Evolutionary conservation across 2,888 invertebrate genomes (phyloP), one percentile per base, ranked within the genome.

Genomic region (Phalera bucephala): DNA sequence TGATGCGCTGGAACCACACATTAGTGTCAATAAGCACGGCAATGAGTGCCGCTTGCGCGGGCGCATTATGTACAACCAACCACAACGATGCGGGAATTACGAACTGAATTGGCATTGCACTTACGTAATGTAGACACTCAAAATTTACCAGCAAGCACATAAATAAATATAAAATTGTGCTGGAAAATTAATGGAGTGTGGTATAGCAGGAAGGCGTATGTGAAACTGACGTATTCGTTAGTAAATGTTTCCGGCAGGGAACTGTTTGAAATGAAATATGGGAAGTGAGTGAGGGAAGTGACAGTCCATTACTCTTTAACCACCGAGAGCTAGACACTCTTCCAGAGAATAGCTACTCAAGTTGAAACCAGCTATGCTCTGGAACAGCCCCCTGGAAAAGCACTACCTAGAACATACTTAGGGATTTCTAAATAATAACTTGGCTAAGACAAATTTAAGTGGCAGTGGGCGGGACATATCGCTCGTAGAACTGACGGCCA

Each of bases 21-120:
- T 28, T 28, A 28, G n/a, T 5, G 28, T 15, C 15, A 28, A 28
- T 28, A 28, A 28, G 15, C n/a, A 28, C 2, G 6, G 15, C 15
- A 28, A 15, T 15, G n/a, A 28, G 14, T 6, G 15, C 15, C 15
- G 10, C 15, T 28, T 28, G 28, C 28, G 28, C 15, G 10, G 3
- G 28, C 15, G 15, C 27, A 27, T 25, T 2, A 7, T 5, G 9
- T n/a, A 8, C 13, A 1, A 15, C n/a, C 14, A 7, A 3, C 3
- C 7, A 12, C 9, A 6, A 12, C 7, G 10, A 28, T n/a, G 26
- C 9, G 27, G 7, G 14, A 13, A 27, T 27, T 27, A 14, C 9
- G 15, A 15, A 15, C 15, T 6, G 9, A 7, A 12, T n/a, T n/a
- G n/a, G 7, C 25, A 25, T n/a, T 12, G 10, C 10, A 21, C 7